Percentiles rank a stretch among this genome's conserved stretches.
phyloP scores from a whole-genome alignment of 1,140 invertebrate species.

The Macrotrachela quadricornifera region DNA sequence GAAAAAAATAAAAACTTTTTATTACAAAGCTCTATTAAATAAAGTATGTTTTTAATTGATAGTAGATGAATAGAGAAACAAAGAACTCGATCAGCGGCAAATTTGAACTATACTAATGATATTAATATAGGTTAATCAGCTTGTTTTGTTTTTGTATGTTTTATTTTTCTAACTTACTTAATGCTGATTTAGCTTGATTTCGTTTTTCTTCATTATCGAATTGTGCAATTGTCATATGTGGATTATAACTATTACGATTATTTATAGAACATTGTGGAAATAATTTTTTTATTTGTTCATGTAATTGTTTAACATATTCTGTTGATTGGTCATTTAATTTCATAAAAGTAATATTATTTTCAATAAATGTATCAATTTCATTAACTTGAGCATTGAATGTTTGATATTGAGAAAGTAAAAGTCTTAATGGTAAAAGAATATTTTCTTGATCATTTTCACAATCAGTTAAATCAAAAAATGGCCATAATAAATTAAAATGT shows the following conservation, averaged over 20 bases:
- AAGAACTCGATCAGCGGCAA: slow-evolving; percentile 1
- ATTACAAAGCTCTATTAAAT: too few species aligned
- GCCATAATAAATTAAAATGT: slow-evolving; percentile 3
- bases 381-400: background rate
- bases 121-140: background rate
- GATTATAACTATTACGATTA: background rate
- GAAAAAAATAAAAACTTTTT: too few species aligned
- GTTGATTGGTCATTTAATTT: background rate
- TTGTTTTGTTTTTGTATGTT: background rate
- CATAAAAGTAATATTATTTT: slow-evolving; percentile 6
- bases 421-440: background rate
- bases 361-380: background rate
- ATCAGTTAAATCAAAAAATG: background rate
- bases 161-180: too few species aligned
- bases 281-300: too few species aligned
- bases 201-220: background rate
- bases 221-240: slow-evolving; percentile 6
- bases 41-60: too few species aligned
- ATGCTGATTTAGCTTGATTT: background rate
- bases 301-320: too few species aligned
- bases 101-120: background rate
- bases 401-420: background rate
- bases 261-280: too few species aligned
- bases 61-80: slow-evolving; percentile 4
- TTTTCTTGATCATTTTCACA: background rate